Evolutionary conservation across 1,140 invertebrate genomes (phyloP), one percentile per base, ranked within the genome.

Genomic region (Marisa cornuarietis): DNA sequence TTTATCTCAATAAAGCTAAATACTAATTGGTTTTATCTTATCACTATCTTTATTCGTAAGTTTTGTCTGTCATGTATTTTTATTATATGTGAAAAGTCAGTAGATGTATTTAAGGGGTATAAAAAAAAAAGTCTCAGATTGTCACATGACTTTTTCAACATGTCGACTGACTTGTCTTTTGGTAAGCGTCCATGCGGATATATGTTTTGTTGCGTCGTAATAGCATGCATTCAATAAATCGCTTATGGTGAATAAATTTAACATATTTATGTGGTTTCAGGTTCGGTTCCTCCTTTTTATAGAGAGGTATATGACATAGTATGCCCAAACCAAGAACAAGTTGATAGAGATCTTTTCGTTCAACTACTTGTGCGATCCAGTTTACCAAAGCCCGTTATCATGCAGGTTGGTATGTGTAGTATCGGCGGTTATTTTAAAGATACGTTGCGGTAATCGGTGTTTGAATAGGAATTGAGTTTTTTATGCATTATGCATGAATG

Each of bases 301-400:
- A 88, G 94, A 79, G 93, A 94, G 86, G 90, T 94, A 74, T 94
- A 93, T 85, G 93, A 94, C 83, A 93, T 94, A 75, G 92, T 93
- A 80, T 94, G 93, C 77, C 92, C 93, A 51, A 92, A 93, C 85
- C 87, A 90, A 91, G 87, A 93, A 92, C 87, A 92, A 83, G 92
- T 94, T 63, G 93, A 94, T 81, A 90, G 92, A 80, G 93, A 94
- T 86, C 91, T 94, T 66, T 94, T 94, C 88, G 92, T 94, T 83
- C 92, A 93, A 73, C 88, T 94, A 7, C 91, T 94, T 69, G 91
- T 93, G 71, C 93, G 94, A 85, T 93, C 93, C 24, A 93, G 93
- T 83, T 88, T 94, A 66, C 93, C 92, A 79, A 92, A 92, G 79
- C 87, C 91, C 49, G 91, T 93, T 76, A 90, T 94, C 52, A 93